phyloP scores from a whole-genome alignment of 1,140 invertebrate species.

The Drosophila watanabei region DNA sequence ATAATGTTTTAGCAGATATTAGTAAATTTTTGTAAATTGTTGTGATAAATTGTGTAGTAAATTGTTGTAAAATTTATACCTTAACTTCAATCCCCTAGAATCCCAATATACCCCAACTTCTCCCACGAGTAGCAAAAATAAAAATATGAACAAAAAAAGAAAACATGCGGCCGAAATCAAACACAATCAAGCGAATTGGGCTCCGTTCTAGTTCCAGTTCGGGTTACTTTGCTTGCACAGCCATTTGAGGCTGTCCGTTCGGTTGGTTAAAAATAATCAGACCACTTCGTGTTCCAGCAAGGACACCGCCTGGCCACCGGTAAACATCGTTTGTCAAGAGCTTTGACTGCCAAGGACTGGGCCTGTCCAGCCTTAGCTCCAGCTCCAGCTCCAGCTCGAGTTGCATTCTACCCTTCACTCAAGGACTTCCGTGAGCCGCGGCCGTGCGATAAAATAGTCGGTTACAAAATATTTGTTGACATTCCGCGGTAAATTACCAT shows the following conservation, averaged over 20 bases:
- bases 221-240: constrained; percentile 53
- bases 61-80: background rate
- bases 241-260: constrained; percentile 49
- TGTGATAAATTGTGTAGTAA: background rate
- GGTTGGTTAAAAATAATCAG: constrained; percentile 79
- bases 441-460: constrained; percentile 63
- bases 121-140: background rate
- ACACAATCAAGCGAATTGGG: constrained; percentile 82
- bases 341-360: constrained; percentile 55
- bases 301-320: constrained; percentile 47
- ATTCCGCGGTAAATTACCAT: constrained; percentile 81
- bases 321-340: constrained; percentile 82
- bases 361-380: constrained; percentile 10
- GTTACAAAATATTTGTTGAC: constrained; percentile 82
- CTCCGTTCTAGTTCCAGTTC: constrained; percentile 57
- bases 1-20: background rate
- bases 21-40: too few relatives aligned
- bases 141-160: constrained; percentile 11
- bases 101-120: background rate
- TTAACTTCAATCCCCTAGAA: background rate
- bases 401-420: constrained; percentile 25
- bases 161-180: constrained; percentile 59
- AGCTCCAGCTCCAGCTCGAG: constrained; percentile 25
- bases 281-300: constrained; percentile 63
- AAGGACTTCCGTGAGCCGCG: constrained; percentile 49